phyloP scores from a whole-genome alignment of 2,888 invertebrate species.

The Andrena fulva region DNA sequence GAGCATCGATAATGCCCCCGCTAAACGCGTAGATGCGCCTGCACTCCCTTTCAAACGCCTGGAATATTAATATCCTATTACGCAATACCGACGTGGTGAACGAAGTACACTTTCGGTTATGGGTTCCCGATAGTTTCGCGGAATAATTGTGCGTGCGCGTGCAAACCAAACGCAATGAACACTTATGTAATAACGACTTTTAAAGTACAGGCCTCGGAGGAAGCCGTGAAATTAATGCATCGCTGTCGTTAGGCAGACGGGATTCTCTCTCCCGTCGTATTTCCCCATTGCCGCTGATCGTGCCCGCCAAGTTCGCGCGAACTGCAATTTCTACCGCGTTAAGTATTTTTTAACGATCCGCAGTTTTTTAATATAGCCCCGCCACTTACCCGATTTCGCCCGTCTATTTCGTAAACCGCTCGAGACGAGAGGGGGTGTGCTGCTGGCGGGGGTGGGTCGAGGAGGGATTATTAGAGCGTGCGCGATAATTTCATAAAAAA shows the following conservation, averaged over 20 bases:
- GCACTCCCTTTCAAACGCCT: too few relatives aligned
- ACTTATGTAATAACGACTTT: constrained; percentile 49
- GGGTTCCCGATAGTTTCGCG: not conserved
- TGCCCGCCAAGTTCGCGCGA: constrained; percentile 22
- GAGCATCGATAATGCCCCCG: constrained; percentile 20
- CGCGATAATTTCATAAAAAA: constrained; percentile 37
- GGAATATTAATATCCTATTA: too few relatives aligned
- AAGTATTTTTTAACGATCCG: constrained; percentile 53
- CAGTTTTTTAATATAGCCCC: constrained; percentile 49
- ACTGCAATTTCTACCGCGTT: constrained; percentile 43
- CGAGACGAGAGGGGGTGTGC: not conserved
- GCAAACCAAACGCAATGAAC: not conserved
- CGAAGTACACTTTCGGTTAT: too few relatives aligned
- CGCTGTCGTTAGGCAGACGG: constrained; percentile 31
- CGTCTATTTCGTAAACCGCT: constrained; percentile 28
- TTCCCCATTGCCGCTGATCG: constrained; percentile 21
- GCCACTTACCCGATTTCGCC: constrained; percentile 31
- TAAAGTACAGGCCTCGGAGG: constrained; percentile 30
- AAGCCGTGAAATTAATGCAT: constrained; percentile 27
- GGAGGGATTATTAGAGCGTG: constrained; percentile 30
- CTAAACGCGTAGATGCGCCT: not conserved
- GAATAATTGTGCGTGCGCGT: not conserved
- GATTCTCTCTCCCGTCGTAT: constrained; percentile 7
- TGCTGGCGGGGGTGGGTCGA: not conserved
- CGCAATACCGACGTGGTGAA: too few relatives aligned